Evolutionary conservation across 2,888 invertebrate species (phyloP).

Genomic region (Amblyteles armatorius): DNA sequence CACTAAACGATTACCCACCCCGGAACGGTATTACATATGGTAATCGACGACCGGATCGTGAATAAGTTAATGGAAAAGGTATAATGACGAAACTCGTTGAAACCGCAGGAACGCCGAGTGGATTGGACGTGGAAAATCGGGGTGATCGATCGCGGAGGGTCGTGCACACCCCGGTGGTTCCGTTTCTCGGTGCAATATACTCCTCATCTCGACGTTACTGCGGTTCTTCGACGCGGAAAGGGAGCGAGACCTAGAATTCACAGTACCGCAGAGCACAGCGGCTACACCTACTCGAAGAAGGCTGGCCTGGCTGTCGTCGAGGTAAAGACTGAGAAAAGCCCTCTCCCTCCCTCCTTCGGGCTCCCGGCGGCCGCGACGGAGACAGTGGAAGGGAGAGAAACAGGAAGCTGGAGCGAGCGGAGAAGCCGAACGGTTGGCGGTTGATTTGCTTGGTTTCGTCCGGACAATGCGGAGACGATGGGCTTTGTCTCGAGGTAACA

Average conservation of each 20-base stretch:
- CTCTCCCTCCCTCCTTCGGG: neutral
- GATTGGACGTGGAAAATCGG: slow-evolving; percentile 41
- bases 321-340: slow-evolving; percentile 58
- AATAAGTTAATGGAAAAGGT: neutral
- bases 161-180: slow-evolving; percentile 47
- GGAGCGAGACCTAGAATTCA: slow-evolving; percentile 53
- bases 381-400: slow-evolving; percentile 48
- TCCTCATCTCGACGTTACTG: slow-evolving; percentile 47
- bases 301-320: slow-evolving; percentile 58
- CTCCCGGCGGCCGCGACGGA: neutral
- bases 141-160: slow-evolving; percentile 55
- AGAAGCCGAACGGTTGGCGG: slow-evolving; percentile 74
- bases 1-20: neutral
- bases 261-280: slow-evolving; percentile 37
- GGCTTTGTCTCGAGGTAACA: slow-evolving; percentile 81
- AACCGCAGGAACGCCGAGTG: neutral
- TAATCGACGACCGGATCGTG: neutral
- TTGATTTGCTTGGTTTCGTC: slow-evolving; percentile 82
- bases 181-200: slow-evolving; percentile 51
- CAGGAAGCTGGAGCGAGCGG: slow-evolving; percentile 41
- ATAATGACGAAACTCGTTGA: neutral
- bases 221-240: slow-evolving; percentile 35
- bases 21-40: neutral
- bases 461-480: slow-evolving; percentile 81
- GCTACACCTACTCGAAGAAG: slow-evolving; percentile 45